Evolutionary conservation across 2,113 vertebrate species (phyloP).

Genomic region (Callocephalon fimbriatum): DNA sequence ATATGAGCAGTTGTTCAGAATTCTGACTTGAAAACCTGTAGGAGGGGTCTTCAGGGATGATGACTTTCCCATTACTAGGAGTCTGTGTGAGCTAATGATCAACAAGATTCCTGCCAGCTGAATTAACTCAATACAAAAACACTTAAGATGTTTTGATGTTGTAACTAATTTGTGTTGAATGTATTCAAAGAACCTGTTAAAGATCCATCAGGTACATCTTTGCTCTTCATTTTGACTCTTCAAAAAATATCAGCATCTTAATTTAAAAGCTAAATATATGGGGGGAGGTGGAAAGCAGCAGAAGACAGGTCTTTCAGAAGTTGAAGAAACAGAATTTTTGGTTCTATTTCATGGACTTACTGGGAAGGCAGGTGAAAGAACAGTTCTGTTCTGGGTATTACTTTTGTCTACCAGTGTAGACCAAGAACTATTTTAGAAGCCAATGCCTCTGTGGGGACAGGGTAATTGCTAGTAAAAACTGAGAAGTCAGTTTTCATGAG

Average conservation of each 20-base stretch:
- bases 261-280: neutral
- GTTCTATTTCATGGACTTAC: neutral
- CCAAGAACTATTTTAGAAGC: neutral
- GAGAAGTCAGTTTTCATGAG: neutral
- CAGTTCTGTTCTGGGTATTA: neutral
- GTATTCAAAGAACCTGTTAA: neutral
- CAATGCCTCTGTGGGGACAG: neutral
- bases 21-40: neutral
- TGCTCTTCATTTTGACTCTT: neutral
- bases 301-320: neutral
- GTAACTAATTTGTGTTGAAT: neutral
- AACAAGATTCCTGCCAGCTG: neutral
- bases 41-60: neutral
- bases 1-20: neutral
- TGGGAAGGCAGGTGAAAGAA: neutral
- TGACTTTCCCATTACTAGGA: neutral
- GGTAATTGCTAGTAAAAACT: neutral
- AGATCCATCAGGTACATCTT: neutral
- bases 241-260: neutral
- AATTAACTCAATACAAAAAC: neutral
- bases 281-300: neutral
- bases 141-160: neutral
- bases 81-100: neutral
- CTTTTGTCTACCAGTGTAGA: neutral
- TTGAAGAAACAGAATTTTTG: neutral